These are phyloP conservation scores for Agrochola litura DNA, from an alignment of 2,888 invertebrate genomes.

Conservation along the genomic window DNA sequence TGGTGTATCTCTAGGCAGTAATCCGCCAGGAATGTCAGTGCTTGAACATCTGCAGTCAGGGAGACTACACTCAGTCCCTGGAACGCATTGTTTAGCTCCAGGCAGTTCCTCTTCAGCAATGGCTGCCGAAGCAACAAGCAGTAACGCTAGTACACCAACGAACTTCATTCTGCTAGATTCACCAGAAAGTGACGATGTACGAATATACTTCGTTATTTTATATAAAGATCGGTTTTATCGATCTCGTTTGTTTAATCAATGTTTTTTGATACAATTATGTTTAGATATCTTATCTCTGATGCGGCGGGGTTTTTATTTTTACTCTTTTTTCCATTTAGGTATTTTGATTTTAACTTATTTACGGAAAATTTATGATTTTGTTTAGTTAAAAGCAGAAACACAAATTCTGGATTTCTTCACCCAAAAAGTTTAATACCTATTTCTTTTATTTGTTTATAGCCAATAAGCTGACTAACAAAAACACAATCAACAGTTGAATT, in stretches of 20 bases:
- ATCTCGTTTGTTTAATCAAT: constrained; percentile 38
- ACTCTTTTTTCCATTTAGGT: background rate
- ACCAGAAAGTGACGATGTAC: constrained; percentile 17
- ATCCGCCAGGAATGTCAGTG: constrained; percentile 85
- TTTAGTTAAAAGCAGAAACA: background rate
- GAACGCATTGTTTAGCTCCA: constrained; percentile 79
- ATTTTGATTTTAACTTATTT: background rate
- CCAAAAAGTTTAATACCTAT: background rate
- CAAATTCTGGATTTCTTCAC: background rate
- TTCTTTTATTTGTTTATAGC: too few species aligned
- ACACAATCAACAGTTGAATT: background rate
- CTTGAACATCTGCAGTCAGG: constrained; percentile 90
- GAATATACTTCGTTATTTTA: constrained; percentile 40
- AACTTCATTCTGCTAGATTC: constrained; percentile 58
- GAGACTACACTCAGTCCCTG: constrained; percentile 80
- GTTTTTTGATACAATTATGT: constrained; percentile 30
- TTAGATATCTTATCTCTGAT: constrained; percentile 43
- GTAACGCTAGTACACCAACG: constrained; percentile 44
- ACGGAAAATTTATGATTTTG: background rate
- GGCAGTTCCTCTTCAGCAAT: constrained; percentile 59
- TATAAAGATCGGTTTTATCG: constrained; percentile 57
- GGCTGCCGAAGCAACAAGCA: constrained; percentile 47
- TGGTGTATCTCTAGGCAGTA: constrained; percentile 84
- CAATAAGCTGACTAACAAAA: too few species aligned
- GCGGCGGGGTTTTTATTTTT: constrained; percentile 8